These are phyloP conservation scores for Trogon melanurus DNA, from an alignment of 2,113 vertebrate genomes.

Conservation along the genomic window DNA sequence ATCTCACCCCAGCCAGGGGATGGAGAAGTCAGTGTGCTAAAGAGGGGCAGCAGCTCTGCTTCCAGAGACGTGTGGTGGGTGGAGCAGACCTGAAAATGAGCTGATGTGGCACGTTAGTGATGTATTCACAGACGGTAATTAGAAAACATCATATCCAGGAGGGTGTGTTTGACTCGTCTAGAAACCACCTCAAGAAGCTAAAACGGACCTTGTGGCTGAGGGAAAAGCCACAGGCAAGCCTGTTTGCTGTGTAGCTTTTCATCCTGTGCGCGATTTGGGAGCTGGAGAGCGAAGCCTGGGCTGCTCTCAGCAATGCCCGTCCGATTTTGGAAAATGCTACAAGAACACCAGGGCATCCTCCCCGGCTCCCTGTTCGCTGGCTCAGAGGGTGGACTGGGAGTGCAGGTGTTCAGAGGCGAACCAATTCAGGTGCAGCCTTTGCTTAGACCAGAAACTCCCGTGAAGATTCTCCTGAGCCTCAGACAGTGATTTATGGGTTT, in stretches of 20 bases:
- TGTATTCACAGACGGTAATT: neutral
- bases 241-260: neutral
- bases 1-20: neutral
- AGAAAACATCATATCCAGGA: neutral
- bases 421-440: neutral
- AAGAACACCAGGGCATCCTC: neutral
- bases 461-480: neutral
- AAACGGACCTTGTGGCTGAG: conserved; percentile 39
- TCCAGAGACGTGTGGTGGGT: neutral
- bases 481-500: neutral
- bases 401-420: neutral
- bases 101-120: neutral
- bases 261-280: neutral
- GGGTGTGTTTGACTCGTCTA: neutral
- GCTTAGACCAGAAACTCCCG: neutral
- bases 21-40: neutral
- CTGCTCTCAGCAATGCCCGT: neutral
- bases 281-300: neutral
- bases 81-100: neutral
- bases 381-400: neutral
- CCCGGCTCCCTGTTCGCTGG: neutral
- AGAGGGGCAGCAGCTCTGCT: neutral
- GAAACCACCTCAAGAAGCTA: conserved; percentile 8
- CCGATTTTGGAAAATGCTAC: neutral
- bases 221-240: conserved; percentile 14